Evolutionary conservation across 2,888 invertebrate genomes (phyloP), one percentile per base, ranked within the genome.

Genomic region (Hartigia nigra): DNA sequence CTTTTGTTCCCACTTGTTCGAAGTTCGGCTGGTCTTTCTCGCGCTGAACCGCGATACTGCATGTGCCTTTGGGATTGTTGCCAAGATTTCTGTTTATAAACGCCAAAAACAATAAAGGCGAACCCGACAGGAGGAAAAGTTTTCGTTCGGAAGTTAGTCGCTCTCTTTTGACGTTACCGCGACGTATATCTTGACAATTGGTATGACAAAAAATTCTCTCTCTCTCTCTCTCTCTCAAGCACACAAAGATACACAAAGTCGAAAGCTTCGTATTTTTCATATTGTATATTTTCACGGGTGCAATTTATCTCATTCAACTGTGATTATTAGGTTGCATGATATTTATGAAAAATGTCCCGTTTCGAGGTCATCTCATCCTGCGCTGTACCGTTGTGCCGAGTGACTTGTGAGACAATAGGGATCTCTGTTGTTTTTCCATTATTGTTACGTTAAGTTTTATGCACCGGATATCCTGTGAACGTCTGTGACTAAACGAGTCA

Each of bases 21-120:
- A 55, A 55, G 55, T 55, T 55, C 23, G 55, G 55, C 55, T 23
- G 55, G 55, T 23, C 55, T 55, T 55, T 55, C 55, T 55, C 55
- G 55, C 55, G 55, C 55, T 55, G 55, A 23, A 9, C 9, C 55
- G 55, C 55, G 55, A 55, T 55, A 1, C 55, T 55, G 55, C 55
- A 55, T 23, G 23, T 72, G 34, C 75, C 76, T 78, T 76, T 76
- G 84, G 87, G 86, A 84, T 74, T 77, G 74, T 80, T 86, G 88
- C 89, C 88, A 89, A 86, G 81, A 87, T 86, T 86, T 87, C 84
- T 86, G 86, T 88, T 88, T 86, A 88, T 88, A 87, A 88, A 88
- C 82, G 87, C 84, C 85, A 87, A 86, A 86, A 87, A 88, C 86
- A 85, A 87, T 87, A 84, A 87, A 84, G 82, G 77, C 81, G 82